Evolutionary conservation across 2,113 vertebrate species (phyloP).

Genomic region (Perognathus longimembris): DNA sequence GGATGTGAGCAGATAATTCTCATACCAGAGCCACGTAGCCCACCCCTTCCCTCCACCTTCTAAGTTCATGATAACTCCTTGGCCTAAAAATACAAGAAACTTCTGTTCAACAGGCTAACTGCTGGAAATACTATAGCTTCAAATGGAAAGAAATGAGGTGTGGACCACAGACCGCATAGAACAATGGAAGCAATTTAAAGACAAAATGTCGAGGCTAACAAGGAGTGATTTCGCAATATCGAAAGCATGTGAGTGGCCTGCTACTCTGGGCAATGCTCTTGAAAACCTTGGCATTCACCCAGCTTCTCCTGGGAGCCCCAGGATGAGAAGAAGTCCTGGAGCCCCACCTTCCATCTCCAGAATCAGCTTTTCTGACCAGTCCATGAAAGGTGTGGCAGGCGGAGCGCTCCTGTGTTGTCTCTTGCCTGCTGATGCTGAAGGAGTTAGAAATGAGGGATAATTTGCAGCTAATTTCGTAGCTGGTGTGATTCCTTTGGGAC

Average conservation of each 20-base stretch:
- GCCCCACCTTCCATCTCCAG: neutral
- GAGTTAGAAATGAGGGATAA: neutral
- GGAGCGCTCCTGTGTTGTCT: neutral
- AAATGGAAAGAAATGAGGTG: conserved; percentile 72
- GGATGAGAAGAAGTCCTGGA: neutral
- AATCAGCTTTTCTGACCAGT: neutral
- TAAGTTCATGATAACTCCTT: conserved; percentile 14
- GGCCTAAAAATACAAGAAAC: conserved; percentile 34
- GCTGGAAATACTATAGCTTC: conserved; percentile 39
- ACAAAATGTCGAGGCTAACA: conserved; percentile 35
- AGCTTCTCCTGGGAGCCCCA: neutral
- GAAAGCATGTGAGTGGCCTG: conserved; percentile 52
- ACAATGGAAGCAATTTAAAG: conserved; percentile 68
- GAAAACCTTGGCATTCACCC: neutral
- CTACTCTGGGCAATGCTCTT: neutral
- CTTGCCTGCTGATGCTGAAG: conserved; percentile 18
- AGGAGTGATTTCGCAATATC: conserved; percentile 35
- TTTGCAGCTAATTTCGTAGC: neutral
- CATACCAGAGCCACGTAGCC: neutral
- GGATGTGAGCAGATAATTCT: neutral
- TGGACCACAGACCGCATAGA: conserved; percentile 66
- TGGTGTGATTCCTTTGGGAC: neutral
- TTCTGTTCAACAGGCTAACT: conserved; percentile 53
- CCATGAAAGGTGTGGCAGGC: neutral
- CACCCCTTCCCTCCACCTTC: neutral